A percentile compares a stretch with the other conserved stretches of the same genome.
Conservation (phyloP, 2,113 vertebrate species). For the Laticauda colubrina region DNA sequence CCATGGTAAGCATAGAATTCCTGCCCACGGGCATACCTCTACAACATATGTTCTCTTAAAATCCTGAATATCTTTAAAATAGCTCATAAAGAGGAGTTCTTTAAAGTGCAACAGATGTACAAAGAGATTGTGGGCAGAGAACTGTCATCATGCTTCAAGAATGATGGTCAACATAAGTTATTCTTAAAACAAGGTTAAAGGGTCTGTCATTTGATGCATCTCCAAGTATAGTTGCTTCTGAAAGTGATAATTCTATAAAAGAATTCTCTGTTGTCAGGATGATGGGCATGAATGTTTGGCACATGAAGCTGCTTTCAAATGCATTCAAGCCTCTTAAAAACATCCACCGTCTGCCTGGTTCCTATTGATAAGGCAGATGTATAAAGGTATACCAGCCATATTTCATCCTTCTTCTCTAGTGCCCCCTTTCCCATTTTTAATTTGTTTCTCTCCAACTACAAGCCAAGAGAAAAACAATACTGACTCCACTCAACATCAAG, state of each 20-base stretch:
- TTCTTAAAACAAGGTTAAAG: background rate
- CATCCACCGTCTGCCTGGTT: background rate
- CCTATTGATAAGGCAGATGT: background rate
- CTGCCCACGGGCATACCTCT: constrained; percentile 1
- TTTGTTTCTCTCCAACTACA: background rate
- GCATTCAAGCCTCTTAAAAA: background rate
- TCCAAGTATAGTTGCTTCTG: background rate
- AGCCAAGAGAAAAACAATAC: background rate
- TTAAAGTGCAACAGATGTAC: constrained; percentile 66
- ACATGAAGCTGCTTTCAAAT: background rate
- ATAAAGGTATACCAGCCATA: background rate
- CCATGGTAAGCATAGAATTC: background rate
- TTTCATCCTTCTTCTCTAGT: background rate
- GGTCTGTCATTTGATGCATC: background rate
- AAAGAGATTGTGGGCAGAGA: constrained; percentile 42
- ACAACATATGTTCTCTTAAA: constrained; percentile 39
- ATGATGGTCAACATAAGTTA: background rate
- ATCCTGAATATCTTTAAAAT: constrained; percentile 67
- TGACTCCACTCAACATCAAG: background rate
- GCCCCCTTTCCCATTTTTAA: background rate
- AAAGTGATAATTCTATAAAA: background rate
- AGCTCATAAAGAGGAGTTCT: constrained; percentile 65
- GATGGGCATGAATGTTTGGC: background rate
- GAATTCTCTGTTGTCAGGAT: background rate
- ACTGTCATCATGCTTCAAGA: constrained; percentile 53